phyloP scores from a whole-genome alignment of 1,140 invertebrate species.

The Scaptomyza hsui region DNA sequence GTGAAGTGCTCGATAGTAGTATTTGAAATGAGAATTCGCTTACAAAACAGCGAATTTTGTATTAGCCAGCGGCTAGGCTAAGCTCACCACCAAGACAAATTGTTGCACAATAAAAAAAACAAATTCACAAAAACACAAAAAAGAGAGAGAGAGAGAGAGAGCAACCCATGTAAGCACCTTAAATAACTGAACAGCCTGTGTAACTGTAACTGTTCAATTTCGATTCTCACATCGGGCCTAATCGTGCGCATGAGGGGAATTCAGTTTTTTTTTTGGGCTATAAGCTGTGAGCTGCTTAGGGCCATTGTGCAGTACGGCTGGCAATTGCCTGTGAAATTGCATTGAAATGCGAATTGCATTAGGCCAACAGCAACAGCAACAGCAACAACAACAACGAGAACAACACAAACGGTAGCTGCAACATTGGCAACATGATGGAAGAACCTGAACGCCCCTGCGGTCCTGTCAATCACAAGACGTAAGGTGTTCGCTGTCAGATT shows the following conservation, averaged over 20 bases:
- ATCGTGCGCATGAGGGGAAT: slow-evolving; percentile 52
- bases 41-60: slow-evolving; percentile 29
- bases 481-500: slow-evolving; percentile 79
- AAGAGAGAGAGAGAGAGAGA: slow-evolving; percentile 47
- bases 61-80: slow-evolving; percentile 57
- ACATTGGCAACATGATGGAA: neutral
- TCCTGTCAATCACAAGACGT: slow-evolving; percentile 76
- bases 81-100: slow-evolving; percentile 79
- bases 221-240: slow-evolving; percentile 59
- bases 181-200: slow-evolving; percentile 55
- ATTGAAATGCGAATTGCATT: slow-evolving; percentile 78
- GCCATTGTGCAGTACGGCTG: slow-evolving; percentile 61
- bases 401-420: slow-evolving; percentile 5
- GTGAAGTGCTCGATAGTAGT: neutral
- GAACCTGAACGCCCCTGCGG: slow-evolving; percentile 56
- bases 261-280: neutral
- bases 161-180: slow-evolving; percentile 80
- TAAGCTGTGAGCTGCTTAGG: slow-evolving; percentile 65
- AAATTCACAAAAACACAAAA: slow-evolving; percentile 12
- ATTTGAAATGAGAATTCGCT: slow-evolving; percentile 43
- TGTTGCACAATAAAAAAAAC: slow-evolving; percentile 61
- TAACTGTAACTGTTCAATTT: slow-evolving; percentile 48
- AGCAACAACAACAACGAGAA: slow-evolving; percentile 23
- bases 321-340: slow-evolving; percentile 80
- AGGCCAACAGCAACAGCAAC: slow-evolving; percentile 28